Evolutionary conservation across 2,113 vertebrate genomes (phyloP), one percentile per base, ranked within the genome.

Genomic region (Gallinago jamesoni): DNA sequence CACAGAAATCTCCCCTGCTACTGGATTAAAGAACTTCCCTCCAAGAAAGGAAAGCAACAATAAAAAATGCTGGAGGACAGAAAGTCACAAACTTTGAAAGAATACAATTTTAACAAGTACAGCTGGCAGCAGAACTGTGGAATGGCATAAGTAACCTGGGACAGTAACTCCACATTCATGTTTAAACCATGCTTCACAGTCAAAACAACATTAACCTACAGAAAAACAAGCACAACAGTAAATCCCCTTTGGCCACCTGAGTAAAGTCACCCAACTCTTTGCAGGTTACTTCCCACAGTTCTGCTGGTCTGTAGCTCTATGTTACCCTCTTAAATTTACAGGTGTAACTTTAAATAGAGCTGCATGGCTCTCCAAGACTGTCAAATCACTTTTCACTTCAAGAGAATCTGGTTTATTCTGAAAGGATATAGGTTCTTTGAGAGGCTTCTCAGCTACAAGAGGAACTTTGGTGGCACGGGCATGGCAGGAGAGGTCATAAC

Each of bases 351-450:
- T 27, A 82, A 53, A 47, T 0, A 86, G 52, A 89, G 59, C 30
- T 56, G 23, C 17, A 53, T 17, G 53, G 68, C 27, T 43, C 47
- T 67, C 66, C 37, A 48, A 43, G 30, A 20, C 48, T 72, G 55
- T 14, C 76, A 82, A 72, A 55, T 33, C 20, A 17, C 64, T 45
- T 52, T 18, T 24, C 17, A 37, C 7, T 33, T 62, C 43, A 67
- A 30, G 62, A 87, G 66, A 48, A 64, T 50, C 18, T 52, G 67
- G 6, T 55, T 84, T 70, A 27, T 43, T 79, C 52, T 79, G 85
- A 96, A 98, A 99, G 99, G 99, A 99, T 99, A 99, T 99, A 86
- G 99, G 99, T 97, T 99, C 99, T 98, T 99, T 99, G 39, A 99
- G 98, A 73, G 97, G 99, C 95, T 99, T 99, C 97, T 99, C 99